Evolutionary conservation across 2,888 invertebrate genomes (phyloP), one percentile per base, ranked within the genome.

Genomic region (Cheilosia soror): DNA sequence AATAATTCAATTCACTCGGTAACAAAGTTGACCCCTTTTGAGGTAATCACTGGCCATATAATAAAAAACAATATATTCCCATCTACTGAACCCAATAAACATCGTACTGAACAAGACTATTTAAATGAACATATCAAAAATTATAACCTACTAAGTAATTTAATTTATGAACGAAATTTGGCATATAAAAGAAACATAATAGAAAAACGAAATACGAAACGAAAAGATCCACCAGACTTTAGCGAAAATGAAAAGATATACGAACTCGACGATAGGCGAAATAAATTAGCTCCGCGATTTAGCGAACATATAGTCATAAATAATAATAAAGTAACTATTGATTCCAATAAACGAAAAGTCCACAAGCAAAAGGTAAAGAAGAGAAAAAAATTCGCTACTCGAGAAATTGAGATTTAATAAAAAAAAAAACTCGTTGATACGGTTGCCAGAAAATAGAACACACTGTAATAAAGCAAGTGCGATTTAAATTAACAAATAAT

Each of bases 1-100:
- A 55, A 55, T 13, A 55, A 55, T 7, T 31, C 15, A 5, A 55
- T 33, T 11, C 62, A 44, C 4, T 84, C 68, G 0, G 31, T 63
- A 33, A 83, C 79, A 0, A 75, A 87, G 73, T 40, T 60, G 2
- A 82, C 76, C 4, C 79, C 84, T 7, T 87, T 69, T 29, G 82
- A 88, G 79, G 6, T 86, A 4, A 76, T 87, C 20, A 69, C 25
- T n/a, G 87, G 87, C 5, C 82, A 62, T 57, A 57, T 57, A 4
- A 57, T 1, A 5, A 57, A n/a, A 6, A 31, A 55, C n/a, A 55
- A 29, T 5, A 13, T 31, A 31, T 55, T 37, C 13, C 42, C 42
- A 13, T 42, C 71, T 6, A 37, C 58, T 15, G 49, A 60, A 15
- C 13, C 49, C 5, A 25, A 47, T 42, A 71, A 55, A 9, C 62